Percentiles rank a stretch among this genome's conserved stretches.
Evolutionary conservation across 2,888 invertebrate genomes (phyloP).

Genomic region (Aphodius granarius): DNA sequence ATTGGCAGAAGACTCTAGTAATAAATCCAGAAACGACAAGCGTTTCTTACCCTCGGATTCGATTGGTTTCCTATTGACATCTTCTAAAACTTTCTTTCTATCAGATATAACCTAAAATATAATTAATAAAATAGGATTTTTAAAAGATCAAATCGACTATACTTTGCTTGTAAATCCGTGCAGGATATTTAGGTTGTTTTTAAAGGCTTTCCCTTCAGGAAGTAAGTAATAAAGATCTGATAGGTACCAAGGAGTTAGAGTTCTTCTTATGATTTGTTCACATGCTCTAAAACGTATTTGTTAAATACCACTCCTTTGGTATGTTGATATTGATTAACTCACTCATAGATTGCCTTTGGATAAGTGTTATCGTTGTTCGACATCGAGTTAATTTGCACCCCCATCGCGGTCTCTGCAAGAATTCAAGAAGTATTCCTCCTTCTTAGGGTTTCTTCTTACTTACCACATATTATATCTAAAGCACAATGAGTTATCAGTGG

Average conservation of each 20-base stretch:
- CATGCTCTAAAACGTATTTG: conserved; percentile 1
- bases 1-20: conserved; percentile 35
- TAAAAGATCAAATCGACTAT: neutral
- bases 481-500: conserved; percentile 41
- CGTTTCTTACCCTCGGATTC: conserved; percentile 29
- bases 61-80: neutral
- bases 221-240: conserved; percentile 6
- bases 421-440: neutral
- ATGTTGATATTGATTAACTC: too few relatives aligned
- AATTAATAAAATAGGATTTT: neutral
- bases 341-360: neutral
- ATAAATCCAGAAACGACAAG: conserved; percentile 39
- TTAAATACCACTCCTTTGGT: neutral
- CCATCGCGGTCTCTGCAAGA: conserved; percentile 29
- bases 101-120: neutral
- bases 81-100: neutral
- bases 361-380: conserved; percentile 1
- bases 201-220: conserved; percentile 10
- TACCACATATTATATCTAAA: conserved; percentile 46
- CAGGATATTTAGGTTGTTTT: conserved; percentile 7
- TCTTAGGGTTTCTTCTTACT: conserved; percentile 16
- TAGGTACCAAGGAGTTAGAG: neutral
- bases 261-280: conserved; percentile 4
- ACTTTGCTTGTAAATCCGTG: conserved; percentile 18
- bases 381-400: conserved; percentile 7